Base-by-base conservation (phyloP, 2,113 vertebrate species). In the Pontoporia blainvillei region DNA sequence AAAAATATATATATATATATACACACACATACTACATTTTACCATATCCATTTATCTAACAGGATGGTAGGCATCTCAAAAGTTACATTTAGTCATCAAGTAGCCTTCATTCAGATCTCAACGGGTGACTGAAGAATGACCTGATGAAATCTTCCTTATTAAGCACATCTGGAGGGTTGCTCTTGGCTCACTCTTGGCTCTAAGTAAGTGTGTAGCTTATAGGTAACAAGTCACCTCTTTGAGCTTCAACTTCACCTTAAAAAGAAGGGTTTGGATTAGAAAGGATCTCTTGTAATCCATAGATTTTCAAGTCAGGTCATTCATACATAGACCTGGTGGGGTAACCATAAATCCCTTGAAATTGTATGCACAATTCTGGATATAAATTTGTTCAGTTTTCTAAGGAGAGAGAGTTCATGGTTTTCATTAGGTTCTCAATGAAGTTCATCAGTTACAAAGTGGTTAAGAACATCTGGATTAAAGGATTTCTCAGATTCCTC, bases 51-150 rank as follows among this genome's bases (percentile, higher is more conserved):
- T 25, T 76, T 95, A 95, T 46, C 75, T 84, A 95, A 89, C 3
- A 94, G 57, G 44, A 97, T 61, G 61, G 23, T 13, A 95, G 41
- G 11, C 31, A 86, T 64, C 64, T 96, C 14, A 94, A 79, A 92
- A 92, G 39, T n/a, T 93, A 14, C 66, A 83, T 61, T 49, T 75
- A 90, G 62, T 84, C 18, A 66, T 75, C 88, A 85, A 44, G 36
- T 84, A 82, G 49, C 44, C 54, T 91, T 62, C 41, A 73, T 72
- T 73, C 41, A 57, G 44, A 73, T 41, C 36, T 69, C 67, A 39
- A 59, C 49, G 91, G 29, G 49, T 73, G 36, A 85, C 52, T 36
- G 8, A 78, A 36, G 27, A 57, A 90, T 52, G 29, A 57, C 6
- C 41, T 86, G 17, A 64, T 5, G 17, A 73, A 91, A 59, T 62